phyloP scores from a whole-genome alignment of 2,888 invertebrate genomes.

The Colletes collaris region DNA sequence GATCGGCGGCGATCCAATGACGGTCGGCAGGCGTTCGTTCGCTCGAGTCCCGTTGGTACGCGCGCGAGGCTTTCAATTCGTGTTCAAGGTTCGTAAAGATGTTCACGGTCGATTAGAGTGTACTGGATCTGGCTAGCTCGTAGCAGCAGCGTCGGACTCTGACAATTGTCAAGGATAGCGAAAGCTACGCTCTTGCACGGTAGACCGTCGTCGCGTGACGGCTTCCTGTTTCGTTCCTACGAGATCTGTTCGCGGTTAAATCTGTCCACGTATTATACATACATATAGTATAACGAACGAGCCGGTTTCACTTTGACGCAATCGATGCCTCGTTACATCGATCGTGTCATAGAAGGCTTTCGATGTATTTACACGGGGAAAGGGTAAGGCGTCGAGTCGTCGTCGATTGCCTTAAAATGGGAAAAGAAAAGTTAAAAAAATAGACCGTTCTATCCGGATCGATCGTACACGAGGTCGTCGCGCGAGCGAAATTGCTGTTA shows the following conservation, averaged over 20 bases:
- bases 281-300: slow-evolving; percentile 54
- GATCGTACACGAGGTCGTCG: neutral
- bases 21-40: neutral
- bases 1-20: slow-evolving; percentile 35
- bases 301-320: slow-evolving; percentile 75
- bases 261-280: slow-evolving; percentile 68
- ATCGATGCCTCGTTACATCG: slow-evolving; percentile 52
- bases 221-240: slow-evolving; percentile 52
- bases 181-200: slow-evolving; percentile 61
- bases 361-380: slow-evolving; percentile 34
- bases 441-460: neutral
- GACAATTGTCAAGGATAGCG: slow-evolving; percentile 72
- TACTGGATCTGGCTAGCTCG: neutral
- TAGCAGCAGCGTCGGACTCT: slow-evolving; percentile 6
- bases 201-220: slow-evolving; percentile 7
- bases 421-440: neutral
- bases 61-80: slow-evolving; percentile 62
- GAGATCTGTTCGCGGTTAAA: slow-evolving; percentile 39
- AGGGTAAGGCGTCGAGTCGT: slow-evolving; percentile 8
- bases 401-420: neutral
- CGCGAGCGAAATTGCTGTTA: slow-evolving; percentile 7
- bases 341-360: slow-evolving; percentile 37
- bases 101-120: slow-evolving; percentile 66
- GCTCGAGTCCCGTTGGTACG: neutral
- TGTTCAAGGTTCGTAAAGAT: slow-evolving; percentile 66